These are phyloP conservation scores for Plecturocebus donacophilus DNA, from an alignment of 2,113 vertebrate species.

Conservation along the genomic window DNA sequence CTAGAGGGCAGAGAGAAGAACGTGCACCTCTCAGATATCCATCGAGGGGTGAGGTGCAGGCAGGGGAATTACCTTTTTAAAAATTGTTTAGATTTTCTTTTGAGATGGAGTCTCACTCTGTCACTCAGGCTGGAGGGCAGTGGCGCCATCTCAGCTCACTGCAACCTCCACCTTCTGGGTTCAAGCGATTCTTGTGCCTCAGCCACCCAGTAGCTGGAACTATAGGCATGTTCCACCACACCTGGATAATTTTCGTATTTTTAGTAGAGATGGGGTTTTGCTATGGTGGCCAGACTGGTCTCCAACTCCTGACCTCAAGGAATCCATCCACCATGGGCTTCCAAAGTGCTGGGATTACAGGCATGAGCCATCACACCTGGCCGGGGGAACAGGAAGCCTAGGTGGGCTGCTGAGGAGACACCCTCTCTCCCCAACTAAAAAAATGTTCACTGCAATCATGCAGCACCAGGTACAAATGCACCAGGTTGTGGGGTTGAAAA, in stretches of 20 bases:
- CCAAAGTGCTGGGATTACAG: background rate
- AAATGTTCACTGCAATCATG: background rate
- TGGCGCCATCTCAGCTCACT: background rate
- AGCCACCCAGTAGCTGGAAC: background rate
- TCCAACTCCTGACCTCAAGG: background rate
- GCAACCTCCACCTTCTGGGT: background rate
- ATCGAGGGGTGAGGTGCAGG: background rate
- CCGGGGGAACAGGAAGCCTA: background rate
- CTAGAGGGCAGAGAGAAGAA: background rate
- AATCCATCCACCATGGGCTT: background rate
- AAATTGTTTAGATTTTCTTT: no score
- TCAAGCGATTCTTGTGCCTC: background rate
- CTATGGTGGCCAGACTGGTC: background rate
- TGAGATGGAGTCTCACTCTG: no score
- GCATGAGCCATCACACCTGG: background rate
- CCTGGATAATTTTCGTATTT: background rate
- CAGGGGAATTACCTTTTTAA: no score
- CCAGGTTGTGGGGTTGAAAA: no score
- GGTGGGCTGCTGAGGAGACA: background rate
- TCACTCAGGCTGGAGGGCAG: no score
- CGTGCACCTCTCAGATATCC: background rate
- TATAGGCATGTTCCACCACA: background rate
- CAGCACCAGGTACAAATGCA: fast-evolving
- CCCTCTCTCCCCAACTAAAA: fast-evolving
- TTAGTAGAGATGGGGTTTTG: background rate